phyloP scores from a whole-genome alignment of 1,140 invertebrate species.

The Lutraria rhynchaena region DNA sequence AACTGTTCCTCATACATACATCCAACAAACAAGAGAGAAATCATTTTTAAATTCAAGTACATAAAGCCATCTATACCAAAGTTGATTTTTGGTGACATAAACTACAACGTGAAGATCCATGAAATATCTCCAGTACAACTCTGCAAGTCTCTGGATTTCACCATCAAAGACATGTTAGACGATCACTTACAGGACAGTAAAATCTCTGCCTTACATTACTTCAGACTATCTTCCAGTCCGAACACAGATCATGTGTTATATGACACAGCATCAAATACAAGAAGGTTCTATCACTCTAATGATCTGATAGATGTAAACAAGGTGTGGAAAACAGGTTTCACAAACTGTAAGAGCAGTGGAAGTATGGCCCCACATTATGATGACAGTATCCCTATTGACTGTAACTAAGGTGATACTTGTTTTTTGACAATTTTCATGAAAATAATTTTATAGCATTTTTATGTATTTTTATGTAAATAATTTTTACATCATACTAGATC shows the following conservation, averaged over 20 bases:
- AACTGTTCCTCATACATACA: conserved; percentile 14
- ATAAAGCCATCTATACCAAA: conserved; percentile 63
- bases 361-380: conserved; percentile 68
- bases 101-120: conserved; percentile 63
- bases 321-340: conserved; percentile 77
- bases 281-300: conserved; percentile 62
- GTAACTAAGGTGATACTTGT: no score
- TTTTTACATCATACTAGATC: no score
- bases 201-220: conserved; percentile 65
- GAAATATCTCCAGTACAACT: not conserved
- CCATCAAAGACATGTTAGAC: conserved; percentile 54
- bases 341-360: conserved; percentile 70
- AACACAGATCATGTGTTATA: conserved; percentile 60
- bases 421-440: no score
- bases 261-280: conserved; percentile 20
- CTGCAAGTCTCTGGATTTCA: conserved; percentile 26
- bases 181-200: conserved; percentile 18
- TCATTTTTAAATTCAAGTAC: conserved; percentile 69
- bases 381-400: not conserved
- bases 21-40: conserved; percentile 8
- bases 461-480: no score
- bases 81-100: conserved; percentile 74
- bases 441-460: no score
- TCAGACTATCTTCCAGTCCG: conserved; percentile 48
- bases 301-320: conserved; percentile 67